phyloP scores from a whole-genome alignment of 2,888 invertebrate genomes.

The Hemicrepidius hirtus region DNA sequence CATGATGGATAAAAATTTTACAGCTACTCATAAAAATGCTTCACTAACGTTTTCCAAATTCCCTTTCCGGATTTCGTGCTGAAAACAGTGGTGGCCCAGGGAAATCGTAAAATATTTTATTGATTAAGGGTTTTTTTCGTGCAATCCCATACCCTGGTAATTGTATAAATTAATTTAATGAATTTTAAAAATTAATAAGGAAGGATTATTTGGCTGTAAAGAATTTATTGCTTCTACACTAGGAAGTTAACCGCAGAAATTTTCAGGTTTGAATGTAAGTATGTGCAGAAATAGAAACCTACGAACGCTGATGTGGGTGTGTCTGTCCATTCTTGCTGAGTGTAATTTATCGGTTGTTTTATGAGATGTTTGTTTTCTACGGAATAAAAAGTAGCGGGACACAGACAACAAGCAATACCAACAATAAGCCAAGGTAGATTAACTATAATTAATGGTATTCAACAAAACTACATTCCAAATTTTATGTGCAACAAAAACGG shows the following conservation, averaged over 20 bases:
- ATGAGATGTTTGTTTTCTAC: constrained; percentile 37
- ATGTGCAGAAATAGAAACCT: constrained; percentile 19
- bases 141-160: neutral
- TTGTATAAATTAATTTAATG: neutral
- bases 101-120: constrained; percentile 38
- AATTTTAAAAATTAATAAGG: neutral
- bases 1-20: constrained; percentile 36
- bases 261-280: neutral
- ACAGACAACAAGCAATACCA: constrained; percentile 19
- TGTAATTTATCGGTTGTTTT: constrained; percentile 42
- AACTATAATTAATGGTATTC: constrained; percentile 44
- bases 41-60: constrained; percentile 29
- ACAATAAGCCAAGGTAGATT: constrained; percentile 35
- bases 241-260: neutral
- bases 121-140: constrained; percentile 1
- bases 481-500: constrained; percentile 44
- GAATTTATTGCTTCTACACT: neutral
- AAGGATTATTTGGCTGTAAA: neutral
- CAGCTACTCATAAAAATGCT: constrained; percentile 34
- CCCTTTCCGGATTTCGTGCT: constrained; percentile 24
- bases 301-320: constrained; percentile 31
- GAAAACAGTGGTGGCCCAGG: constrained; percentile 22
- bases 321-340: constrained; percentile 30
- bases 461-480: constrained; percentile 42
- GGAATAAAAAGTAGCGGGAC: constrained; percentile 21